Evolutionary conservation across 2,888 invertebrate species (phyloP), one percentile per base, ranked within the genome.

Genomic region (Tuta absoluta): DNA sequence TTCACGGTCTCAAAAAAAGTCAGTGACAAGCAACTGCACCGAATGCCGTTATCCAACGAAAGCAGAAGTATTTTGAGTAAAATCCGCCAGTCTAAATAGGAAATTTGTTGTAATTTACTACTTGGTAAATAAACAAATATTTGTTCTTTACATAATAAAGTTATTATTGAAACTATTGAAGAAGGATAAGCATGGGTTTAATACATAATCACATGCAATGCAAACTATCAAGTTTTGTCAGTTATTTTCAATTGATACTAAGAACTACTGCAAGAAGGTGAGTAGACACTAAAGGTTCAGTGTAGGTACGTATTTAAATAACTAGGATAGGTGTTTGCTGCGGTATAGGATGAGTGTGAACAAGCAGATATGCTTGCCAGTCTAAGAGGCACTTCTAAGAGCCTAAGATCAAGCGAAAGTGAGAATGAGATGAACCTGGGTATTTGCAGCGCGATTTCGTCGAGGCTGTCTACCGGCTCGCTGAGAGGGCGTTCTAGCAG

Each of bases 381-480:
- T 2, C 17, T 21, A 17, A 53, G 24, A 12, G 10, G 24, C 21
- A 24, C 51, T 21, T 59, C 58, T 59, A 59, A 7, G 19, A 28
- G 65, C 63, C 70, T 57, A 76, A 75, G 19, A 23, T 0, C 7
- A 45, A 60, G 60, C 45, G 19, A 49, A 23, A 23, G 23, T 62
- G 51, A 62, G 17, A 33, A 19, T 51, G 49, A 37, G 69, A 73
- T 78, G 76, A 86, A 98, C 98, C 98, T 97, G 89, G 98, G 97
- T 91, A 98, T 98, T 86, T 97, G 96, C 78, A 96, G 94, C 70
- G 97, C 97, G 86, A 98, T 96, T 91, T 97, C 97, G 88, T 98
- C 98, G 82, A 97, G 93, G 82, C 96, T 96, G 93, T 98, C 97
- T 75, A 96, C 93, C 58, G 97, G 97, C 77, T 95, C 95, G 85